Percentiles rank a stretch among this genome's conserved stretches.
Evolutionary conservation across 1,140 invertebrate genomes (phyloP).

Genomic region (Geopemphigus sp.): DNA sequence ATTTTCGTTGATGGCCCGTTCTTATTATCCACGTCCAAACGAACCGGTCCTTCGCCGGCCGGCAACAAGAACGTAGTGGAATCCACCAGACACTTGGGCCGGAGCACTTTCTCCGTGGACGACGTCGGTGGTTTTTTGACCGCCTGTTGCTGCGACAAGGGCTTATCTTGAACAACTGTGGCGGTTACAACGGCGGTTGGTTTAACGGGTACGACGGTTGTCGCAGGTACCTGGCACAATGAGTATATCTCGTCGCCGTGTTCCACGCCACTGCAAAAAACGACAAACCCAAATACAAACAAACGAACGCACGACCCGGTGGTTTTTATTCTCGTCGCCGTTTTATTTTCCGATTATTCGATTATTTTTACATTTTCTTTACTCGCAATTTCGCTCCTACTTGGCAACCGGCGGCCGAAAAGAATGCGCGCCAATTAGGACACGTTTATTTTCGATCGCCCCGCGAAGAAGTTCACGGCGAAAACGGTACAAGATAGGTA

Average conservation of each 20-base stretch:
- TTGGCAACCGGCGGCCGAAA: slow-evolving; percentile 35
- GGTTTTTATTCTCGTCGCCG: background rate
- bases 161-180: background rate
- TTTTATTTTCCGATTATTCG: background rate
- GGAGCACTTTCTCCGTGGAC: slow-evolving; percentile 26
- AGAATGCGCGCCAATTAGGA: slow-evolving; percentile 49
- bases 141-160: background rate
- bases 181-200: slow-evolving; percentile 17
- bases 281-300: background rate
- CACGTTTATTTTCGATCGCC: slow-evolving; percentile 48
- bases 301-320: background rate
- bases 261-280: slow-evolving; percentile 76
- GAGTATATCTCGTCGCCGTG: slow-evolving; percentile 82
- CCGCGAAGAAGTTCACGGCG: slow-evolving; percentile 39
- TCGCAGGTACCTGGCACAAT: slow-evolving; percentile 62
- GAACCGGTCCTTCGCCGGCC: slow-evolving; percentile 7
- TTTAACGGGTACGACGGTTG: background rate
- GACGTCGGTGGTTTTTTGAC: slow-evolving; percentile 11
- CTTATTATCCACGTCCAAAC: slow-evolving; percentile 11
- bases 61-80: slow-evolving; percentile 47
- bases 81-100: slow-evolving; percentile 28
- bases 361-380: background rate
- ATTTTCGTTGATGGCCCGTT: too few relatives aligned
- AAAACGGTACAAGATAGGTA: slow-evolving; percentile 2
- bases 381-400: background rate